Percentiles rank a stretch among this genome's conserved stretches.
Evolutionary conservation across 2,113 vertebrate genomes (phyloP).

Genomic region (Vombatus ursinus): DNA sequence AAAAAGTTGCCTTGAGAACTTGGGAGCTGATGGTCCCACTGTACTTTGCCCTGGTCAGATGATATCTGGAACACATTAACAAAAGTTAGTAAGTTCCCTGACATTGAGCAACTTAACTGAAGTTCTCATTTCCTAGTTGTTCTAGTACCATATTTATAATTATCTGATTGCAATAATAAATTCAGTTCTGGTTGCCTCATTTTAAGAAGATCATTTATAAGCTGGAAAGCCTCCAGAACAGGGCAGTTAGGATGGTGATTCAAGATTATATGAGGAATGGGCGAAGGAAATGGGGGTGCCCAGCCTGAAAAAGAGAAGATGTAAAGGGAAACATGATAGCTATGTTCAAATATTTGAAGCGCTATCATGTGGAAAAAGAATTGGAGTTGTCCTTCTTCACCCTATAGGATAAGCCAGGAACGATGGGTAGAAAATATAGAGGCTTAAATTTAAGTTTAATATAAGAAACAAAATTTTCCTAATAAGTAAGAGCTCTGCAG

Average conservation of each 20-base stretch:
- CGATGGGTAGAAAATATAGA: not conserved
- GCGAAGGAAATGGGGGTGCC: not conserved
- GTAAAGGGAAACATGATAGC: not conserved
- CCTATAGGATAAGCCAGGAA: not conserved
- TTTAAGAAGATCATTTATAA: not conserved
- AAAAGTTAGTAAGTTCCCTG: constrained; percentile 73
- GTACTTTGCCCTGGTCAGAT: not conserved
- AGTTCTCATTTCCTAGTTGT: constrained; percentile 60
- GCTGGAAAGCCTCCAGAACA: not conserved
- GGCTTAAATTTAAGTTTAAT: not conserved
- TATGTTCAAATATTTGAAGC: not conserved
- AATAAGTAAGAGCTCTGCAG: not conserved
- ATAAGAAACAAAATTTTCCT: not conserved
- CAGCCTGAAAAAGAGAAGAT: not conserved
- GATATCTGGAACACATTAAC: not conserved
- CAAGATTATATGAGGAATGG: not conserved
- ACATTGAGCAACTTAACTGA: constrained; percentile 60
- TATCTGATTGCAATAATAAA: constrained; percentile 59
- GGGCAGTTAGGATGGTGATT: not conserved
- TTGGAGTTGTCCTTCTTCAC: not conserved
- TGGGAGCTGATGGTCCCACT: not conserved
- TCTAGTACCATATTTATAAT: constrained; percentile 59
- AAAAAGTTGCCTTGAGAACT: not conserved
- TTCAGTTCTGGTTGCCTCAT: not conserved
- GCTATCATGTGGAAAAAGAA: not conserved